Conservation (phyloP, 2,888 invertebrate species). For the Tachina lurida region DNA sequence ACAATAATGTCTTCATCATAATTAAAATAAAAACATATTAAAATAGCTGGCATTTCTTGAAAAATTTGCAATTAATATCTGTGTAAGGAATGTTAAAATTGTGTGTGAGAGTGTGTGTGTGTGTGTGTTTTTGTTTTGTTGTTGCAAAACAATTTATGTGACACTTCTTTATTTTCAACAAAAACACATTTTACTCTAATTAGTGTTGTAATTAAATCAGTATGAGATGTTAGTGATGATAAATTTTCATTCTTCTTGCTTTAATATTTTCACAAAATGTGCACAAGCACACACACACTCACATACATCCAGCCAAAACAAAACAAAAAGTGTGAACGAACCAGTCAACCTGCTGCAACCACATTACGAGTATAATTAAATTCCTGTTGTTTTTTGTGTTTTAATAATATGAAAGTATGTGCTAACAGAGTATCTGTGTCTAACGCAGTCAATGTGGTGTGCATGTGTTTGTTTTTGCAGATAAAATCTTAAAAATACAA, state of each 20-base stretch:
- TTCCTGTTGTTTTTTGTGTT: not conserved
- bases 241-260: constrained; percentile 8
- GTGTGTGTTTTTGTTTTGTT: not conserved
- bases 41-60: not conserved
- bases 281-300: not conserved
- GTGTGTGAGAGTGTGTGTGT: constrained; percentile 23
- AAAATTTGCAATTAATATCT: not conserved
- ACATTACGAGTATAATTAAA: constrained; percentile 20
- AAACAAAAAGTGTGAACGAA: not conserved
- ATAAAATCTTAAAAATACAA: not conserved
- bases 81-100: constrained; percentile 14
- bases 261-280: not conserved
- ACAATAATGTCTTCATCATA: not conserved
- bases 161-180: constrained; percentile 21
- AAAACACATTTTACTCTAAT: constrained; percentile 56
- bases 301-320: too few species aligned
- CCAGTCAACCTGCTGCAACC: not conserved
- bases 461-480: not conserved
- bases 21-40: constrained; percentile 1
- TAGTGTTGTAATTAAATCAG: constrained; percentile 62
- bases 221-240: not conserved
- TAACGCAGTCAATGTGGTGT: not conserved
- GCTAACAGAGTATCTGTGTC: not conserved
- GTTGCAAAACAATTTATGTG: constrained; percentile 3
- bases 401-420: not conserved